Base-by-base conservation (phyloP, 2,888 invertebrate genomes). In the Athrips mouffetella region DNA sequence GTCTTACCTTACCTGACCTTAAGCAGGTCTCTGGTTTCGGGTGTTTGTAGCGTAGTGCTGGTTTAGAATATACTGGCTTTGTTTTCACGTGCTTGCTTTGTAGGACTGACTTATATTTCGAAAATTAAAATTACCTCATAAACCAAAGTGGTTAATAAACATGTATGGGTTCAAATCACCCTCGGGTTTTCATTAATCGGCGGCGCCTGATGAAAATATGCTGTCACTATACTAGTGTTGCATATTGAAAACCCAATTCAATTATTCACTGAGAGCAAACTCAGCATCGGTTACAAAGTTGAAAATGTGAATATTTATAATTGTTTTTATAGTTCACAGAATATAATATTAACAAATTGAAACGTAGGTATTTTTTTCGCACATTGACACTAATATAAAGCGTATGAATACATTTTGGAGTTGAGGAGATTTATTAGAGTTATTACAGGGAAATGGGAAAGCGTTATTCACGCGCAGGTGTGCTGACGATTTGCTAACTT, bases 401-500 rank as follows among this genome's bases (percentile, higher is more conserved):
- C 60, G 59, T 68, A 79, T 76, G 77, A 80, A 81, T 82, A 80
- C 73, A 66, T 77, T 76, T 74, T 63, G 67, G 76, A 79, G 67
- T 76, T 71, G 63, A 61, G 64, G 59, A 76, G 79, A 86, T 87
- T 87, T 87, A 33, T 37, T n/a, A n/a, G n/a, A n/a, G 71, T 70
- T 82, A 84, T 86, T 81, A 86, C 74, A 70, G 64, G 67, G 62
- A 77, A 83, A 84, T 78, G 77, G 79, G 72, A 69, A 75, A 76
- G 62, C 85, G 82, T 87, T 80, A 82, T 76, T 87, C 87, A 84
- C 54, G 73, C 81, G 69, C 87, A 87, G 86, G 86, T 87, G 87
- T 71, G 73, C 81, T 78, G 83, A 83, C 84, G 77, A 86, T 86
- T 80, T 80, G 85, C 88, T 82, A 87, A 84, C 73, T 83, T 70